Evolutionary conservation across 2,113 vertebrate genomes (phyloP), one percentile per base, ranked within the genome.

Genomic region (Cheirogaleus medius): DNA sequence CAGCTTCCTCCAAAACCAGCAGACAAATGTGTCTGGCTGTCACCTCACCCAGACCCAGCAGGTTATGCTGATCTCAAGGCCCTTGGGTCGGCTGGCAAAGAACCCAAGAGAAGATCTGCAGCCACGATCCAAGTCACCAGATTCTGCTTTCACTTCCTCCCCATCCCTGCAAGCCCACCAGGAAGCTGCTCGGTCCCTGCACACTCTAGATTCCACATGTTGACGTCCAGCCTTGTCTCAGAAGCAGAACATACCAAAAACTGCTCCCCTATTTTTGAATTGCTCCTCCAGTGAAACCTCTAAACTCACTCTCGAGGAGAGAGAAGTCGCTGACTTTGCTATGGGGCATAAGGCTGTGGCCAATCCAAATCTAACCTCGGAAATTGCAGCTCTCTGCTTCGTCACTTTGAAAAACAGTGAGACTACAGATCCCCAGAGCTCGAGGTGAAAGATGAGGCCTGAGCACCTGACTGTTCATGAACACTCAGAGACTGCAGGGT

Each of bases 201-300:
- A 29, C 5, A 34, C 12, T 64, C 49, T 47, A 63, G n/a, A 58
- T 87, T 85, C 34, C 21, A 49, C 44, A 64, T 21, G 37, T 29
- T 63, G 29, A 82, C 83, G 83, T 84, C 49, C 49, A 68, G 29
- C 87, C 63, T 85, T 6, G 32, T 74, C 34, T 87, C 14, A n/a
- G 90, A 44, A 0, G 11, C 27, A 18, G 37, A 63, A 74, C 60
- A 77, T 60, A 71, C 21, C 15, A 69, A n/a, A 94, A 90, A 93
- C 37, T 52, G 27, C 7, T 90, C 17, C 0, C 21, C 74, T 44
- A 68, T 95, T 97, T 96, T 80, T 77, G 21, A 63, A 34, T 0
- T 39, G 42, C 89, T 92, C 92, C 84, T 98, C 87, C 87, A 81
- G 32, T 83, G 87, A 96, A 95, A 94, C 77, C 87, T 97, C 77